phyloP scores from a whole-genome alignment of 2,888 invertebrate genomes.

The Sminthurinus aureus region DNA sequence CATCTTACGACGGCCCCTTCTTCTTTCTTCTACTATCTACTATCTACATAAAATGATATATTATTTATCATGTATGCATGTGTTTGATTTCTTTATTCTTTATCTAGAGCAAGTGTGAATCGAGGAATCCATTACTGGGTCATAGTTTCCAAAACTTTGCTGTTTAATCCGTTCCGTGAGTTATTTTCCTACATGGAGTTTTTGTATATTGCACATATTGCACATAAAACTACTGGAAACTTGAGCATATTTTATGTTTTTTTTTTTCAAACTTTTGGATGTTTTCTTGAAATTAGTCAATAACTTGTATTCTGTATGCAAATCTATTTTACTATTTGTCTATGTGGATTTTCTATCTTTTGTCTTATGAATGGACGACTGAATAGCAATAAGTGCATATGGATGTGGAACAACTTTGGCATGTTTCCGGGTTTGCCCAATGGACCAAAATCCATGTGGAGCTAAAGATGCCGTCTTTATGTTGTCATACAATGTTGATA shows the following conservation, averaged over 20 bases:
- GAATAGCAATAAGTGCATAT: constrained; percentile 57
- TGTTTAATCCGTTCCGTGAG: constrained; percentile 60
- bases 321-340: too few relatives aligned
- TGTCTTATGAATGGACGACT: background rate
- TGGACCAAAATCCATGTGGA: constrained; percentile 46
- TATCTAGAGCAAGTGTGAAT: constrained; percentile 55
- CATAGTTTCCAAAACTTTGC: constrained; percentile 51
- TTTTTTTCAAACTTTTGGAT: too few relatives aligned
- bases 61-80: background rate
- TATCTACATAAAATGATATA: background rate
- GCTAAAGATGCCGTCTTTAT: constrained; percentile 51
- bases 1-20: too few relatives aligned
- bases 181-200: background rate
- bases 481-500: constrained; percentile 53
- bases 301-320: background rate
- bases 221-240: background rate
- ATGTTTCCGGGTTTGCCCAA: constrained; percentile 56
- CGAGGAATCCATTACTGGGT: constrained; percentile 56
- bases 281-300: background rate
- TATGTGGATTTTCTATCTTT: background rate
- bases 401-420: constrained; percentile 56
- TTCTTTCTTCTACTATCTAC: too few relatives aligned
- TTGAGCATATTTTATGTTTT: too few relatives aligned
- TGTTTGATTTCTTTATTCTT: background rate
- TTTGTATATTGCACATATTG: background rate